These are phyloP conservation scores for Synergus japonicus DNA, from an alignment of 2,888 invertebrate genomes.

Conservation along the genomic window DNA sequence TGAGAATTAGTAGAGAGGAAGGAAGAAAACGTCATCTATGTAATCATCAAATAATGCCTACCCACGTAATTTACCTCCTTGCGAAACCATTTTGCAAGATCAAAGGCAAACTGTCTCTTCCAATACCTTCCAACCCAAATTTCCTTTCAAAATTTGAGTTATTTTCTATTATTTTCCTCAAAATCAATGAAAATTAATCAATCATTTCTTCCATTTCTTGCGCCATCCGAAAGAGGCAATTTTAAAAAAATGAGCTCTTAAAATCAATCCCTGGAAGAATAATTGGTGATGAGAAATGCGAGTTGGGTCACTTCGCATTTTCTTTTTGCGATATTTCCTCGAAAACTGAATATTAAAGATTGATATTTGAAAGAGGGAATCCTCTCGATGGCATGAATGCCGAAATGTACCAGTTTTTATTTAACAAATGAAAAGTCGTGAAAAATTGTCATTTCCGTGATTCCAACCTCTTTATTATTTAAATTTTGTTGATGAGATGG, in stretches of 20 bases:
- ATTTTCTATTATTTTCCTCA: too few relatives aligned
- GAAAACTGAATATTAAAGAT: not conserved
- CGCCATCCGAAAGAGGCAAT: not conserved
- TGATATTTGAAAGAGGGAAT: not conserved
- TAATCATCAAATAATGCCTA: not conserved
- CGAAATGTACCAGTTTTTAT: not conserved
- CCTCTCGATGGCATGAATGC: not conserved
- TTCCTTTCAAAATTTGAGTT: too few relatives aligned
- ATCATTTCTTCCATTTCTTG: not conserved
- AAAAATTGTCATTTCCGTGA: not conserved
- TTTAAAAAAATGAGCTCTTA: not conserved
- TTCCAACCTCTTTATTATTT: constrained; percentile 2
- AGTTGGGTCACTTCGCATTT: not conserved
- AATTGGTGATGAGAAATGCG: not conserved
- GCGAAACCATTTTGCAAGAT: not conserved
- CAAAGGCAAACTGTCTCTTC: too few relatives aligned
- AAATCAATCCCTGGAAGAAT: not conserved
- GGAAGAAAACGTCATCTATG: constrained; percentile 44
- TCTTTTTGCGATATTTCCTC: not conserved
- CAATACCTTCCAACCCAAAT: too few relatives aligned
- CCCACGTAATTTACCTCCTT: not conserved
- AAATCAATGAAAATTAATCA: not conserved
- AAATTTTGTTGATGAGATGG: not conserved
- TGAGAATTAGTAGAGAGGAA: constrained; percentile 43
- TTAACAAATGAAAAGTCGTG: not conserved